Conservation (phyloP, 2,888 invertebrate species). For the Melolontha melolontha region DNA sequence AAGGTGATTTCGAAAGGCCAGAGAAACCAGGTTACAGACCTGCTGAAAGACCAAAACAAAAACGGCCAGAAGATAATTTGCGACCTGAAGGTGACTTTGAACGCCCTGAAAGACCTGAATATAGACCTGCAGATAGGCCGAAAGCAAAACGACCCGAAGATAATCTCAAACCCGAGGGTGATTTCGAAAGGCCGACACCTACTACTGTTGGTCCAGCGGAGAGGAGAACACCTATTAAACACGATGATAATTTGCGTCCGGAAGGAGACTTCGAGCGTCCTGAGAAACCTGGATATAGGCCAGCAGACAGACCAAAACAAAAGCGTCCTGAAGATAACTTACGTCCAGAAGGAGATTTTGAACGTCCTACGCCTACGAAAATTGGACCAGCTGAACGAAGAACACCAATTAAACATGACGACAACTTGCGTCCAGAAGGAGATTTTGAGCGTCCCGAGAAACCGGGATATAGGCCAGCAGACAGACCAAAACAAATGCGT, state of each 20-base stretch:
- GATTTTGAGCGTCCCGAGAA: slow-evolving; percentile 68
- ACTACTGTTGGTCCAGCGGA: slow-evolving; percentile 60
- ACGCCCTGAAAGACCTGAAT: slow-evolving; percentile 62
- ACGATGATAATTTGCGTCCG: slow-evolving; percentile 65
- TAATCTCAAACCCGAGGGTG: slow-evolving; percentile 63
- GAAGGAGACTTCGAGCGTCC: slow-evolving; percentile 68
- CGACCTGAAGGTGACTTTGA: slow-evolving; percentile 66
- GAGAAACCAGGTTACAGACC: slow-evolving; percentile 59
- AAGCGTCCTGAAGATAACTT: slow-evolving; percentile 73
- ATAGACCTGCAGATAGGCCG: slow-evolving; percentile 65
- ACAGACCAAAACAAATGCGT: slow-evolving; percentile 63
- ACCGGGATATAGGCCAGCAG: slow-evolving; percentile 63
- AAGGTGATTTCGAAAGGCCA: slow-evolving; percentile 67
- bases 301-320: slow-evolving; percentile 66
- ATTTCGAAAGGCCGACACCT: slow-evolving; percentile 64
- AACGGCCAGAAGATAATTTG: slow-evolving; percentile 69
- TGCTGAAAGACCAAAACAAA: slow-evolving; percentile 65
- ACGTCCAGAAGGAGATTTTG: slow-evolving; percentile 58
- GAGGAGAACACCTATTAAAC: slow-evolving; percentile 63
- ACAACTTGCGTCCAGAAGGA: too few relatives aligned
- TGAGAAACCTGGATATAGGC: slow-evolving; percentile 61
- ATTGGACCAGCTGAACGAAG: too few relatives aligned
- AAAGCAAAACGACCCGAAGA: slow-evolving; percentile 64
- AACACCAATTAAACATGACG: too few relatives aligned
- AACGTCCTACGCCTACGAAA: too few relatives aligned